Conservation (phyloP, 2,113 vertebrate genomes). For the Leiothrix lutea region DNA sequence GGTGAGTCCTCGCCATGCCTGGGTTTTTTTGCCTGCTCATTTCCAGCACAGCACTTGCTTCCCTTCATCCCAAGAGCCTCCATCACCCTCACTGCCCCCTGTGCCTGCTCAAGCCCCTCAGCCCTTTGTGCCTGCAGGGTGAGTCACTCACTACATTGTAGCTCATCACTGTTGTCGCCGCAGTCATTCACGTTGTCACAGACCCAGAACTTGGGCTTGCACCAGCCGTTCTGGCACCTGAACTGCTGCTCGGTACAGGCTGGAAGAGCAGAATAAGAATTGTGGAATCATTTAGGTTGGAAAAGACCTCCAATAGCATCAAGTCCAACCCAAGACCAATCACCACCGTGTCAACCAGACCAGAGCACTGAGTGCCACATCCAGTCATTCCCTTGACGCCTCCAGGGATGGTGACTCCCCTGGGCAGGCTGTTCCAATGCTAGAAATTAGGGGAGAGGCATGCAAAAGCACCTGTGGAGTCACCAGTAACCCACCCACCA, state of each 20-base stretch:
- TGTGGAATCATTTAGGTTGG: not conserved
- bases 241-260: constrained; percentile 74
- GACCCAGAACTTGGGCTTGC: constrained; percentile 87
- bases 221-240: constrained; percentile 80
- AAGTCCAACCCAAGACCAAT: not conserved
- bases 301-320: not conserved
- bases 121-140: accelerated
- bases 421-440: not conserved
- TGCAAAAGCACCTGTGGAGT: not conserved
- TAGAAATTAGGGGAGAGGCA: not conserved
- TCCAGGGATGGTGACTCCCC: not conserved
- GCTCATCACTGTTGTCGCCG: constrained; percentile 87
- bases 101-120: not conserved
- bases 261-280: not conserved
- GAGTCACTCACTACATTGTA: constrained; percentile 80
- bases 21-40: not conserved
- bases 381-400: not conserved
- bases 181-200: constrained; percentile 91
- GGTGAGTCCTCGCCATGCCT: not conserved
- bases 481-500: accelerated
- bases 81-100: accelerated
- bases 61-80: not conserved
- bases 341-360: not conserved
- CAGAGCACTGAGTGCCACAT: not conserved
- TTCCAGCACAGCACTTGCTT: not conserved